Evolutionary conservation across 2,113 vertebrate genomes (phyloP).

Genomic region (Platysternon megacephalum): DNA sequence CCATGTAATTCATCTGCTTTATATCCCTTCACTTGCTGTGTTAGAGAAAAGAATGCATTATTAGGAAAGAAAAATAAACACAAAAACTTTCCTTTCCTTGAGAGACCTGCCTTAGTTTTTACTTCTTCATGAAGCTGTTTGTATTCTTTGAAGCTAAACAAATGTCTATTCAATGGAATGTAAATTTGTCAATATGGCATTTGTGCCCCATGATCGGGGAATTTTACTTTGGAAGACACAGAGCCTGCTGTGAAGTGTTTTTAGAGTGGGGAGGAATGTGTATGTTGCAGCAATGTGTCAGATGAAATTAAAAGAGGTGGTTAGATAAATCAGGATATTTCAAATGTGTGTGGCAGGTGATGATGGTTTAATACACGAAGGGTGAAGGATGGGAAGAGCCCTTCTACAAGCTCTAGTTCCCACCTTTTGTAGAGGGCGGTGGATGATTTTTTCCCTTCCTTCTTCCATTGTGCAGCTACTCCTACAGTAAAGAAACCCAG

Average conservation of each 20-base stretch:
- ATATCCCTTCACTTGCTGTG: background rate
- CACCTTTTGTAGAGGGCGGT: fast-evolving
- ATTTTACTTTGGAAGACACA: constrained; percentile 18
- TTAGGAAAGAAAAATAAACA: background rate
- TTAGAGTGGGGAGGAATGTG: background rate
- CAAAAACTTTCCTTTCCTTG: background rate
- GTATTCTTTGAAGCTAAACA: constrained; percentile 51
- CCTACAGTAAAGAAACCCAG: background rate
- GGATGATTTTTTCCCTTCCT: background rate
- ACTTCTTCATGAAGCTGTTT: constrained; percentile 28
- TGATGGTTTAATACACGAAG: background rate
- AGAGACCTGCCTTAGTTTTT: background rate
- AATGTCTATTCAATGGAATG: background rate
- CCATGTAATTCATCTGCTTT: constrained; percentile 2
- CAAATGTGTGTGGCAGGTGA: background rate
- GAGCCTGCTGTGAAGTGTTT: background rate
- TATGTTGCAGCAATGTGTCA: background rate
- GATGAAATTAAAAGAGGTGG: background rate
- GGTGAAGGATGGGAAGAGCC: fast-evolving
- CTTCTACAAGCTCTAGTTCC: background rate
- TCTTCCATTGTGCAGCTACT: background rate
- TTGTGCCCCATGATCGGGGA: fast-evolving
- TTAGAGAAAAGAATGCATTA: background rate
- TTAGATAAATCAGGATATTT: constrained; percentile 8
- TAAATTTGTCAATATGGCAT: constrained; percentile 38